phyloP scores from a whole-genome alignment of 2,113 vertebrate species.

The Neolamprologus longior region DNA sequence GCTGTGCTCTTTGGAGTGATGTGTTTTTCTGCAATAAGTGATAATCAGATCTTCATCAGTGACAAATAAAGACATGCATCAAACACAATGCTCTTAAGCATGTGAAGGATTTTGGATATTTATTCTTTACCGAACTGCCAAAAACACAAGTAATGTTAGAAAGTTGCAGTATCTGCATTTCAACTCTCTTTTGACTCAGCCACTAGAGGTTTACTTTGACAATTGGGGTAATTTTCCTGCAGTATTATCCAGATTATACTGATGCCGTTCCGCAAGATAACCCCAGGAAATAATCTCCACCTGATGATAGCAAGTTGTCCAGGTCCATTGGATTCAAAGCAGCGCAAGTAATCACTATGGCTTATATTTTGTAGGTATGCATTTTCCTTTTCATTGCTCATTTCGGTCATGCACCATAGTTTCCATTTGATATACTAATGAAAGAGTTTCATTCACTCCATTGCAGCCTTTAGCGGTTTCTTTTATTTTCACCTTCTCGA shows the following conservation, averaged over 20 bases:
- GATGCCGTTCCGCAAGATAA: neutral
- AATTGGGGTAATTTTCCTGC: neutral
- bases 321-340: neutral
- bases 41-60: neutral
- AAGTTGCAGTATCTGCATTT: neutral
- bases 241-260: neutral
- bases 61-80: neutral
- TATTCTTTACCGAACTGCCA: neutral
- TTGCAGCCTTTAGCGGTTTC: neutral
- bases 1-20: neutral
- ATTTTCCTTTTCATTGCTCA: neutral
- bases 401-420: neutral
- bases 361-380: neutral
- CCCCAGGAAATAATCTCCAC: neutral
- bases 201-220: rapidly evolving
- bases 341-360: neutral
- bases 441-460: neutral
- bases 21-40: neutral
- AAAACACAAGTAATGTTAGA: rapidly evolving
- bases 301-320: neutral
- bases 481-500: too few relatives aligned
- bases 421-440: neutral
- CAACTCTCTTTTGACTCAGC: rapidly evolving
- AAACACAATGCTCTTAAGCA: neutral
- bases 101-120: neutral